phyloP scores from a whole-genome alignment of 92 coral and sea anemone species.

The Parazoanthus atlanticus region DNA sequence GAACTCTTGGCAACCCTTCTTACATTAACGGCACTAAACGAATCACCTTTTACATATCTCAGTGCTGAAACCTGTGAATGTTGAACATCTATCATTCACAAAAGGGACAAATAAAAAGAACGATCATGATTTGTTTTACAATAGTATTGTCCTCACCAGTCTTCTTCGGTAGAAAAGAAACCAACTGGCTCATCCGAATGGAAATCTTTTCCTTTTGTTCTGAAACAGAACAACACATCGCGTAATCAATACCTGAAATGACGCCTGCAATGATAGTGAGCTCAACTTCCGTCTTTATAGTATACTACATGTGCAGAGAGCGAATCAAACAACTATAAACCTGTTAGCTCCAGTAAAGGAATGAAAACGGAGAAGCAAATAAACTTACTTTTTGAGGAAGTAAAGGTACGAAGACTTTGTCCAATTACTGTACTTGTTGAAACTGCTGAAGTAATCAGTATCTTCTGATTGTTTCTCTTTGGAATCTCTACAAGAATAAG shows the following conservation, averaged over 20 bases:
- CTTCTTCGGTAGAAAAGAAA: conserved; percentile 85
- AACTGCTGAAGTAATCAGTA: conserved; percentile 66
- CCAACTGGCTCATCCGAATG: conserved; percentile 84
- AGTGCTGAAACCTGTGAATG: not conserved
- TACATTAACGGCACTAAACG: not conserved
- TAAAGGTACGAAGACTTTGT: conserved; percentile 73
- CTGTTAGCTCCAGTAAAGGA: not conserved
- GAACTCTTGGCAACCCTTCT: not conserved
- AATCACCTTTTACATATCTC: too few relatives aligned
- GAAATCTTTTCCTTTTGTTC: conserved; percentile 44
- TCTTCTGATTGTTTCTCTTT: conserved; percentile 61
- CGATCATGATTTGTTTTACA: too few relatives aligned
- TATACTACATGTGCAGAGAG: not conserved
- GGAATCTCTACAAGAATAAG: conserved; percentile 50
- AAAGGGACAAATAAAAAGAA: not conserved
- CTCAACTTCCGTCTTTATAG: not conserved
- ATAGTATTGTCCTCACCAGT: conserved; percentile 53
- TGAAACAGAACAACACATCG: conserved; percentile 23
- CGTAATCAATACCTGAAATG: not conserved
- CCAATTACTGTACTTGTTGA: conserved; percentile 88
- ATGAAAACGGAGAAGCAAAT: not conserved
- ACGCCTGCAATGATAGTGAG: not conserved
- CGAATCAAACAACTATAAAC: not conserved
- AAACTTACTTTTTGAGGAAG: conserved; percentile 68
- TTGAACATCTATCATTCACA: not conserved